These are phyloP conservation scores for Mohoua ochrocephala DNA, from an alignment of 2,113 vertebrate species.

Conservation along the genomic window DNA sequence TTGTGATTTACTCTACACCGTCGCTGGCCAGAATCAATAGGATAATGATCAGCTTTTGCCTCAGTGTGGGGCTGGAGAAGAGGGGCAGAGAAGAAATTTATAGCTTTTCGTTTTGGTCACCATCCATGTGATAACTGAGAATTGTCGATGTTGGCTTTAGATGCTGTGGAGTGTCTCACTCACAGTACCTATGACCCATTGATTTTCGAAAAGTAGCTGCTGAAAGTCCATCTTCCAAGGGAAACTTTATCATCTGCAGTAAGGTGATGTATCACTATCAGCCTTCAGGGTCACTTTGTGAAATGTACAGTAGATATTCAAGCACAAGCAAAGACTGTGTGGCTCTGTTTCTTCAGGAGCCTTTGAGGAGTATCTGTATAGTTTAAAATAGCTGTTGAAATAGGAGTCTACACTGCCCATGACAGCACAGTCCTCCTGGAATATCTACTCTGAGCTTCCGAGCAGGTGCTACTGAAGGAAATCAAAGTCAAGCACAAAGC, in stretches of 20 bases:
- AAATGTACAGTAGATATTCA: not conserved
- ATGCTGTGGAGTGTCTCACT: not conserved
- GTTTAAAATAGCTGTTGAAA: not conserved
- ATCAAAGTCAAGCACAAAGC: not conserved
- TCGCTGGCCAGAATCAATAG: constrained; percentile 48
- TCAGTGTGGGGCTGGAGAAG: not conserved
- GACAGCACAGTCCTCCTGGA: not conserved
- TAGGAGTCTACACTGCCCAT: not conserved
- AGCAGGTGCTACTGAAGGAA: not conserved
- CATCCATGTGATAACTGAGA: not conserved
- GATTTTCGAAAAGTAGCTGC: not conserved
- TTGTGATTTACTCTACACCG: constrained; percentile 40
- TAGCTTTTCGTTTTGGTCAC: not conserved
- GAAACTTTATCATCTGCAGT: not conserved
- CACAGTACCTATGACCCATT: not conserved
- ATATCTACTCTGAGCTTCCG: not conserved
- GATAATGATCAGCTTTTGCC: constrained; percentile 54
- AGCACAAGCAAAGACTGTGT: not conserved
- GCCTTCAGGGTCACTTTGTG: not conserved
- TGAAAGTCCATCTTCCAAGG: not conserved
- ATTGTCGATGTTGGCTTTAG: not conserved
- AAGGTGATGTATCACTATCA: not conserved
- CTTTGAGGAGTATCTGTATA: not conserved
- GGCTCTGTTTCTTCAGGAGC: not conserved
- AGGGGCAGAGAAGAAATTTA: not conserved